These are phyloP conservation scores for Polymixis lichenea DNA, from an alignment of 2,888 invertebrate genomes.

Conservation along the genomic window DNA sequence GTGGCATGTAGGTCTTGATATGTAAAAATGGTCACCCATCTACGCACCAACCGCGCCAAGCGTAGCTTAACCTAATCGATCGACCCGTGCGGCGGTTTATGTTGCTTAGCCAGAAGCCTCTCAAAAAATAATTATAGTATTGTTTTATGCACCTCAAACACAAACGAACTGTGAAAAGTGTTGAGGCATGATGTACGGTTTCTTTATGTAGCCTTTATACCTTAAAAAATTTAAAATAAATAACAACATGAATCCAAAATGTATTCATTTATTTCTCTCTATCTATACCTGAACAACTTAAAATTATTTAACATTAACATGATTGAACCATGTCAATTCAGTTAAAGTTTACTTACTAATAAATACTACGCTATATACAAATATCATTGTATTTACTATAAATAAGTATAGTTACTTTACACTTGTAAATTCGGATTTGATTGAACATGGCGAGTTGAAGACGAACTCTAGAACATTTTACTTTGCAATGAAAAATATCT, in stretches of 20 bases:
- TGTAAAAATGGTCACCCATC: no score
- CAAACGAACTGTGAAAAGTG: background rate
- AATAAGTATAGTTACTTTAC: conserved; percentile 42
- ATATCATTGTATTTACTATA: conserved; percentile 46
- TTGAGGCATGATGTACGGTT: background rate
- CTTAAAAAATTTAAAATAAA: conserved; percentile 1
- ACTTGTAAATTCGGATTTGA: conserved; percentile 65
- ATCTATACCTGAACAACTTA: conserved; percentile 53
- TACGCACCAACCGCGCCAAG: no score
- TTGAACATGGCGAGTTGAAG: conserved; percentile 26
- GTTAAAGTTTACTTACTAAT: conserved; percentile 50
- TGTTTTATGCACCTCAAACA: background rate
- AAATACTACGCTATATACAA: conserved; percentile 66
- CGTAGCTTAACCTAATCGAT: no score
- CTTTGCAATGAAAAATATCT: background rate
- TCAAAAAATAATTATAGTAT: background rate
- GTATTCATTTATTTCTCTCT: conserved; percentile 57
- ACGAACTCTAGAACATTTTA: conserved; percentile 6
- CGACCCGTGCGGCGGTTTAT: no score
- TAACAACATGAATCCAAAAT: conserved; percentile 33
- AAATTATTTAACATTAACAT: conserved; percentile 58
- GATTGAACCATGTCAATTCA: conserved; percentile 33
- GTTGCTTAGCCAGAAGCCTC: no score
- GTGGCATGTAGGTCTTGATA: no score
- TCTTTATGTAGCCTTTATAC: no score